These are phyloP conservation scores for Chrysogorgia sp. DNA, from an alignment of 92 coral and sea anemone genomes.

Conservation along the genomic window DNA sequence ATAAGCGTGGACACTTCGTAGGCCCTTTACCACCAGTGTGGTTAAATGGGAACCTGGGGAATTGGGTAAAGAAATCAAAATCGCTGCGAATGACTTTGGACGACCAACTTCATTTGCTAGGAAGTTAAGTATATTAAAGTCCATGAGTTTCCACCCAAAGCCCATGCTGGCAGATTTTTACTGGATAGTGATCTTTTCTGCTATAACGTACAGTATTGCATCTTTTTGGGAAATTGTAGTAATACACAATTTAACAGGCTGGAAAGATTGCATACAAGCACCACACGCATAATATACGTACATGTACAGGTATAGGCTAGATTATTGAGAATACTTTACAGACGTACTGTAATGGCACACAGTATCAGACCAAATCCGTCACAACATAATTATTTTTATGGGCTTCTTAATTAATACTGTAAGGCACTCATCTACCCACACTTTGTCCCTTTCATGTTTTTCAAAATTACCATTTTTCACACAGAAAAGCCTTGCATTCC, in stretches of 20 bases:
- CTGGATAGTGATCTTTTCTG: slow-evolving; percentile 20
- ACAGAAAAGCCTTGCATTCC: too few species aligned
- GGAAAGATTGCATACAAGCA: slow-evolving; percentile 16
- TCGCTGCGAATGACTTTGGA: slow-evolving; percentile 17
- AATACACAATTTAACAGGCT: slow-evolving; percentile 7
- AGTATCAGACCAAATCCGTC: slow-evolving; percentile 21
- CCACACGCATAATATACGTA: slow-evolving; percentile 19
- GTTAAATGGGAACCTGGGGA: slow-evolving; percentile 13
- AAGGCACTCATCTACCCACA: background rate
- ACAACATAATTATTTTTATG: too few species aligned
- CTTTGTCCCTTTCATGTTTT: background rate
- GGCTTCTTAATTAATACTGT: too few species aligned
- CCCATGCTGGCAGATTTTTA: slow-evolving; percentile 17
- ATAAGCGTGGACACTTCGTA: slow-evolving; percentile 8
- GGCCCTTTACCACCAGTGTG: slow-evolving; percentile 25
- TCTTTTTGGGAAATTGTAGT: slow-evolving; percentile 7
- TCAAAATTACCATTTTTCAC: too few species aligned
- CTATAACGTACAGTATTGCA: slow-evolving; percentile 19
- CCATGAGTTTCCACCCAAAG: slow-evolving; percentile 13
- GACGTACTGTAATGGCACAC: slow-evolving; percentile 3
- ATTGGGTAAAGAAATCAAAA: slow-evolving; percentile 21
- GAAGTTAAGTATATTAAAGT: slow-evolving; percentile 4
- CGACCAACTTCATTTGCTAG: slow-evolving; percentile 1
- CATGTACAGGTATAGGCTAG: background rate
- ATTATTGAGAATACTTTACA: slow-evolving; percentile 10